A percentile compares a stretch with the other conserved stretches of the same genome.
These are phyloP conservation scores for Anolis carolinensis DNA, from an alignment of 2,113 vertebrate species.

Conservation along the genomic window DNA sequence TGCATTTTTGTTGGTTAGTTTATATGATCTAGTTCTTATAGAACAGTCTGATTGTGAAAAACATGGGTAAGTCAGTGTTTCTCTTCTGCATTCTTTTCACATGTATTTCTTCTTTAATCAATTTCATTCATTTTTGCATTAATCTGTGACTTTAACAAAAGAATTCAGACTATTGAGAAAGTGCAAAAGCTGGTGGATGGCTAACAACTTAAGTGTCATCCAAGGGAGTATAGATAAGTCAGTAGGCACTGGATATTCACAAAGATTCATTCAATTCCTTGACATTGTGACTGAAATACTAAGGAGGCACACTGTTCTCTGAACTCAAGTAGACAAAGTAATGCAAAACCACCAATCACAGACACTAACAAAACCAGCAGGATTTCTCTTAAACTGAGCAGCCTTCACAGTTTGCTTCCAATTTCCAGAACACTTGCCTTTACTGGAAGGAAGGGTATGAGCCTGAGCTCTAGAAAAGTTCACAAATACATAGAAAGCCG, in stretches of 20 bases:
- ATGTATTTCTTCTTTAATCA: background rate
- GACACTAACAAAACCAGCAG: too few species aligned
- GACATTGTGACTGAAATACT: background rate
- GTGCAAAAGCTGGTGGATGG: background rate
- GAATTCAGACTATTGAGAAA: background rate
- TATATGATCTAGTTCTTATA: background rate
- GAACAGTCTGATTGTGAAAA: background rate
- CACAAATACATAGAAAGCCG: background rate
- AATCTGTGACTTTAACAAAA: background rate
- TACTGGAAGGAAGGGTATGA: background rate
- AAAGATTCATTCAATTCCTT: background rate
- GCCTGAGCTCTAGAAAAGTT: background rate
- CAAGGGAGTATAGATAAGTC: background rate
- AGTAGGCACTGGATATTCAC: background rate
- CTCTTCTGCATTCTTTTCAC: background rate
- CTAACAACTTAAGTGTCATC: background rate
- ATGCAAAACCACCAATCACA: background rate
- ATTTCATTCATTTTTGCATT: background rate
- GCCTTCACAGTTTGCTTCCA: background rate
- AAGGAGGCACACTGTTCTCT: background rate
- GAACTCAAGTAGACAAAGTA: background rate
- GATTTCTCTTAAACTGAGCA: background rate
- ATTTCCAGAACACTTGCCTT: background rate
- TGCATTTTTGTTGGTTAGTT: too few species aligned
- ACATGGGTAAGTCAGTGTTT: background rate